phyloP scores from a whole-genome alignment of 2,113 vertebrate species.

The Corapipo altera region DNA sequence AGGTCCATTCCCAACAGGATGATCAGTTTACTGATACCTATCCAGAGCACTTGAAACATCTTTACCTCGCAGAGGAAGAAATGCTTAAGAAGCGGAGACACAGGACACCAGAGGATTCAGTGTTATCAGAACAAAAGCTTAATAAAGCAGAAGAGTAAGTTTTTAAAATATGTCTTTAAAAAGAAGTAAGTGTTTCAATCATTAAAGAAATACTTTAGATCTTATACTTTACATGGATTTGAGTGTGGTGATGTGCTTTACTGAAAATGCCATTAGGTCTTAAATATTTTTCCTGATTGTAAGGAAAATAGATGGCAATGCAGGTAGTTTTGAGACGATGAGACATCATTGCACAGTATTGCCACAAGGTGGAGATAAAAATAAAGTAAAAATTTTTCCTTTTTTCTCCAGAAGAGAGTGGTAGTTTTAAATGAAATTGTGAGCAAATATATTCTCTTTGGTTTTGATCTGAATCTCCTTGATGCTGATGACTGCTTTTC shows the following conservation, averaged over 20 bases:
- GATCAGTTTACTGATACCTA: slow-evolving; percentile 80
- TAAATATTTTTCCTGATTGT: not conserved
- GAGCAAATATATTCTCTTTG: not conserved
- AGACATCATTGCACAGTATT: not conserved
- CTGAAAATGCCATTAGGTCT: not conserved
- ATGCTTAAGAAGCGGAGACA: slow-evolving; percentile 73
- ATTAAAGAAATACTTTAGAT: not conserved
- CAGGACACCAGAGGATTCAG: slow-evolving; percentile 48
- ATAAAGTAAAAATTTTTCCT: accelerated
- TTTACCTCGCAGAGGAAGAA: slow-evolving; percentile 89
- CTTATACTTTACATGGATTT: accelerated
- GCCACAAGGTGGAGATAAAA: slow-evolving; percentile 28
- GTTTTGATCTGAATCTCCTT: not conserved
- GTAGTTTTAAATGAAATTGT: not conserved
- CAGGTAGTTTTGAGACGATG: not conserved
- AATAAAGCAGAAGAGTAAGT: slow-evolving; percentile 57
- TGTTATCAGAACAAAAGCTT: not conserved
- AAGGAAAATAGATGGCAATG: not conserved
- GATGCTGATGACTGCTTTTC: not conserved
- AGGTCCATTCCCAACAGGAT: not conserved
- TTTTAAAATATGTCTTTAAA: not conserved
- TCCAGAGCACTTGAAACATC: slow-evolving; percentile 92
- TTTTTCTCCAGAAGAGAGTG: not conserved
- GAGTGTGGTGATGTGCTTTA: not conserved
- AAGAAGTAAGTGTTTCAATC: not conserved